Evolutionary conservation across 2,797 vertebrate species (phyloP).

Genomic region (Phataginus tetradactyla): DNA sequence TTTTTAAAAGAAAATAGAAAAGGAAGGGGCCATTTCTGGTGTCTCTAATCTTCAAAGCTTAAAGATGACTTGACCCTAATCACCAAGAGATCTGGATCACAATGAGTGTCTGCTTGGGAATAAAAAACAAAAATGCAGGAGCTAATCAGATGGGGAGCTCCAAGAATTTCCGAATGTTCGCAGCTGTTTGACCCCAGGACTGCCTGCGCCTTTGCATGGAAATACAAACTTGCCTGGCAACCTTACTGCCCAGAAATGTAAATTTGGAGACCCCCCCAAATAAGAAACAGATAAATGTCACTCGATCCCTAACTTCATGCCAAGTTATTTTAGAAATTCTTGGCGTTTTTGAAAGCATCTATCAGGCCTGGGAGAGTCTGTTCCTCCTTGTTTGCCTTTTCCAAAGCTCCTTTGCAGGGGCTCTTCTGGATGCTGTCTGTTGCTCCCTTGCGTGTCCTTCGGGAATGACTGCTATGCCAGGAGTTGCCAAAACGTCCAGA

Average conservation of each 20-base stretch:
- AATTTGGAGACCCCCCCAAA: constrained; percentile 10
- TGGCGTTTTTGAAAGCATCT: constrained; percentile 11
- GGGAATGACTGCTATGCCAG: neutral
- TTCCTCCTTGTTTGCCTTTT: constrained; percentile 41
- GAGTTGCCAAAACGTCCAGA: constrained; percentile 48
- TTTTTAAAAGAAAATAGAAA: constrained; percentile 67
- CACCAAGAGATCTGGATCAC: constrained; percentile 66
- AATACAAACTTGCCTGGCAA: constrained; percentile 47
- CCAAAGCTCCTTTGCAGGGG: neutral
- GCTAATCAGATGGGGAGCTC: constrained; percentile 85
- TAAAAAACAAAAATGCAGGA: constrained; percentile 81
- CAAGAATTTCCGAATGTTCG: constrained; percentile 64
- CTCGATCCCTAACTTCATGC: constrained; percentile 34
- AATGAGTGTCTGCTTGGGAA: constrained; percentile 70
- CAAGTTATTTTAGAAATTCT: constrained; percentile 38
- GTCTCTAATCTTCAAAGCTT: constrained; percentile 62
- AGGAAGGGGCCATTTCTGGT: constrained; percentile 48
- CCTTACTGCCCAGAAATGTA: constrained; percentile 54
- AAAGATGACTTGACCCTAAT: constrained; percentile 66
- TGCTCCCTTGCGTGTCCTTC: constrained; percentile 20
- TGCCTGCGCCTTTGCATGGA: constrained; percentile 40
- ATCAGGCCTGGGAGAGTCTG: neutral
- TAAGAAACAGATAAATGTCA: constrained; percentile 46
- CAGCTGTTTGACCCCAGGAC: constrained; percentile 54
- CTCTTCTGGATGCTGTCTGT: constrained; percentile 31